Evolutionary conservation across 37 sponge, comb jelly and placozoan species (phyloP), one percentile per base, ranked within the genome.

Genomic region (Geodia barretti): DNA sequence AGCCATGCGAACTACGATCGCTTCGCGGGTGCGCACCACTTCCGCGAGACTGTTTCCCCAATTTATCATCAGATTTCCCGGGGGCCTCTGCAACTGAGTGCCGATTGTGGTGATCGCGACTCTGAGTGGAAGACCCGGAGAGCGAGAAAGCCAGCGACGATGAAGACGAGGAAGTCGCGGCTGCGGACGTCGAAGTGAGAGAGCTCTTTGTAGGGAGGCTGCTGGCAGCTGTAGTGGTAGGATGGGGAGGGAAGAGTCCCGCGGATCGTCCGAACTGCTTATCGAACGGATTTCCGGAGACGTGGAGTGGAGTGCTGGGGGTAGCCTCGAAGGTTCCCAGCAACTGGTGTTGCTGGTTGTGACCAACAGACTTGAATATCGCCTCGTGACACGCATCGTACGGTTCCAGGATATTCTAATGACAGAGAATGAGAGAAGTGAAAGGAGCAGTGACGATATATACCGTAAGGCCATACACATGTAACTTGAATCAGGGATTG

Each of bases 311-410:
- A 1, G 77, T 77, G 77, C 69, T 58, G 36, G 81, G 83, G 7
- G 42, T 73, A 14, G 66, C 11, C 0, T 83, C 75, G 24, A 65
- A 65, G 7, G 70, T 71, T 31, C 83, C 83, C n/a, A 74, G 41
- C n/a, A 34, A 34, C 39, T 63, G 54, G 40, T 32, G 30, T 67
- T 64, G 74, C 32, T 73, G 58, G n/a, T 7, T 17, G 11, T 47
- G 54, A n/a, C n/a, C n/a, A n/a, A n/a, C n/a, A n/a, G n/a, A n/a
- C n/a, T n/a, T n/a, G n/a, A n/a, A n/a, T 17, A 47, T 47, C 54
- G 54, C 54, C 14, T 47, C 54, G 11, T 47, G 7, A 14, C 54
- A 7, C 14, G 54, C 54, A 47, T 47, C 54, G 54, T 47, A 47
- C 11, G 54, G 54, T 47, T 14, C 54, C 54, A 47, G 54, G 54